Conservation (phyloP, 2,797 vertebrate species). For the Sylvia borin region DNA sequence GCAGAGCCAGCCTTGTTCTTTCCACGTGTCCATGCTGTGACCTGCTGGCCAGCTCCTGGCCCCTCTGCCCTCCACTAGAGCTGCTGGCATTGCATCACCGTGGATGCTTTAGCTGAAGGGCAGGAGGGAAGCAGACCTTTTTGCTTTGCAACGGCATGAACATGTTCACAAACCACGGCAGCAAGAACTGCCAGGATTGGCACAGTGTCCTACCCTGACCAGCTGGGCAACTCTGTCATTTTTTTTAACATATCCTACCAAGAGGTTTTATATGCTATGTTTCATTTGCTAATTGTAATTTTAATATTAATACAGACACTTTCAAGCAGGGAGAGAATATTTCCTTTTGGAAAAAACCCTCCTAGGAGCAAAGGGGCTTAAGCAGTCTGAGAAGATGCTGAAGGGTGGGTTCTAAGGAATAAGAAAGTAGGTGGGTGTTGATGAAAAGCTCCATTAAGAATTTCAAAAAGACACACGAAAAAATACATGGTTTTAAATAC, state of each 20-base stretch:
- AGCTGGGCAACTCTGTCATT: accelerated
- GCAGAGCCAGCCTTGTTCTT: background rate
- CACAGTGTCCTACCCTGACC: background rate
- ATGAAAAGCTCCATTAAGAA: background rate
- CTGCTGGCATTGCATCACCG: background rate
- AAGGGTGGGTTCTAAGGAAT: background rate
- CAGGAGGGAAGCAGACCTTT: background rate
- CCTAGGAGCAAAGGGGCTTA: background rate
- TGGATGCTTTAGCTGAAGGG: background rate
- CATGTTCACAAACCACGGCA: background rate
- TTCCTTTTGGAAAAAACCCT: background rate
- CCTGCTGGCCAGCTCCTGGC: background rate
- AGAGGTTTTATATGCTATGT: background rate
- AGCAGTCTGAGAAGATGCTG: background rate
- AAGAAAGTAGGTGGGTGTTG: background rate
- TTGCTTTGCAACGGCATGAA: background rate
- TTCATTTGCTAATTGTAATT: background rate
- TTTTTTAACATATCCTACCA: background rate
- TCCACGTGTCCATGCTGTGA: accelerated
- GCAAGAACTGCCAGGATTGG: background rate
- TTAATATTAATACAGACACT: background rate
- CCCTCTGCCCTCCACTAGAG: background rate
- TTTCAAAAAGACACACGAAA: background rate
- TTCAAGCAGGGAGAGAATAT: background rate
- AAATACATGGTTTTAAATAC: background rate